Evolutionary conservation across 2,113 vertebrate genomes (phyloP), one percentile per base, ranked within the genome.

Genomic region (Deroptyus accipitrinus): DNA sequence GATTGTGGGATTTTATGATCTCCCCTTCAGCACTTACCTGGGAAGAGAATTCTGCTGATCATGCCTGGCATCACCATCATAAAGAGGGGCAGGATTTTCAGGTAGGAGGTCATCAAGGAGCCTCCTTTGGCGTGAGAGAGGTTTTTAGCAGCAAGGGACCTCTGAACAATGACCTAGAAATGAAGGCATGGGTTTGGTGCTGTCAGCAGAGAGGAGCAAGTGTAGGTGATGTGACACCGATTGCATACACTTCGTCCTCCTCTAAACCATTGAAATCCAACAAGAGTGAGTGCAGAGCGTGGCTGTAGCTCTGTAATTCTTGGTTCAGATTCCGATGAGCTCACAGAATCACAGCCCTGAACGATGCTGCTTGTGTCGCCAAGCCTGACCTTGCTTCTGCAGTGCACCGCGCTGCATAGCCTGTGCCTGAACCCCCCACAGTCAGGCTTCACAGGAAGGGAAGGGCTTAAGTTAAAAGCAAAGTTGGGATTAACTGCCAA

Each of bases 31-130:
- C 22, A 9, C 97, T 96, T 85, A 99, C 99, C 99, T 96, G 99
- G 98, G 94, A 98, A 99, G n/a, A 99, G 99, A 79, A 99, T 96
- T 46, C 99, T 98, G 98, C 99, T 99, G 97, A 99, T 98, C 99
- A 99, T 99, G 23, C 99, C 99, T 0, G 99, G 99, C 91, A 99
- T 96, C 59, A 99, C 98, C 98, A 99, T 98, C 77, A 98, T 97
- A 85, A 99, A 99, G 83, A 99, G 98, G 9, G 99, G 99, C 66
- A 99, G 91, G 67, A 99, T 94, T 94, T 99, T 99, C 83, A 99
- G 95, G 97, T 99, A 99, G 3, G 99, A 98, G 3, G 99, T 99
- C 97, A 99, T 86, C 93, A 99, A 96, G 13, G 99, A 99, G 33
- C 99, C 99, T 12, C 99, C 99, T 97, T 99, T 99, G 37, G 99